Percentiles rank a stretch among this genome's conserved stretches.
phyloP scores from a whole-genome alignment of 1,140 invertebrate species.

The Hormaphis cornu region DNA sequence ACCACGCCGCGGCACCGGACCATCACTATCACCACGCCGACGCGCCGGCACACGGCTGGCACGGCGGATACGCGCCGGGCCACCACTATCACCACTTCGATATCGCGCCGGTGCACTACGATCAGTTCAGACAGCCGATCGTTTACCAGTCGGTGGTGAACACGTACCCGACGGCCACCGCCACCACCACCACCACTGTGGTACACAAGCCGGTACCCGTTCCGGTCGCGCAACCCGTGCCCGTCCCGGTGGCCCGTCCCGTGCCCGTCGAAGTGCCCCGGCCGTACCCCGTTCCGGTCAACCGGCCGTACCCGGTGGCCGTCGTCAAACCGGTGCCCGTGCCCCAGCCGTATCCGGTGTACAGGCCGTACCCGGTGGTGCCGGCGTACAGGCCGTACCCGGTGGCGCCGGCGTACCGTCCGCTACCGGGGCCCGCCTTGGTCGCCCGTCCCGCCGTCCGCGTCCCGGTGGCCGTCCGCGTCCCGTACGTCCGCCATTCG shows the following conservation, averaged over 20 bases:
- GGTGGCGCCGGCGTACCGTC: neutral
- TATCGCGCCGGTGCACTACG: neutral
- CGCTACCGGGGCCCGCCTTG: neutral
- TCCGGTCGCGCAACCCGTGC: neutral
- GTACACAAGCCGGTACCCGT: constrained; percentile 9
- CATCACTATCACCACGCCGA: neutral
- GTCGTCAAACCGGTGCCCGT: constrained; percentile 22
- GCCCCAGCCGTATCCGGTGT: constrained; percentile 27
- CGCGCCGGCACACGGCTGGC: neutral
- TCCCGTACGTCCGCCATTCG: neutral
- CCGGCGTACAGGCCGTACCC: neutral
- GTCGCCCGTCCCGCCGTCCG: neutral
- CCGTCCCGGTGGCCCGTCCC: neutral
- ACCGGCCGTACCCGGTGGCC: constrained; percentile 11
- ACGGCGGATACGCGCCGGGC: neutral
- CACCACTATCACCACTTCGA: neutral
- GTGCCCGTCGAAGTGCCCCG: constrained; percentile 10
- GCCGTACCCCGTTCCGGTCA: constrained; percentile 11
- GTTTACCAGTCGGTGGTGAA: constrained; percentile 16
- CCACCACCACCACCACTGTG: too few species aligned
- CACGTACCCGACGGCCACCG: constrained; percentile 5
- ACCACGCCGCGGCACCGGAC: neutral
- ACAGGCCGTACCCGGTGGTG: constrained; percentile 23
- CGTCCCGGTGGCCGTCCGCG: neutral
- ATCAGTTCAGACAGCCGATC: neutral